Evolutionary conservation across 2,113 vertebrate species (phyloP).

Genomic region (Malurus alboscapulatus): DNA sequence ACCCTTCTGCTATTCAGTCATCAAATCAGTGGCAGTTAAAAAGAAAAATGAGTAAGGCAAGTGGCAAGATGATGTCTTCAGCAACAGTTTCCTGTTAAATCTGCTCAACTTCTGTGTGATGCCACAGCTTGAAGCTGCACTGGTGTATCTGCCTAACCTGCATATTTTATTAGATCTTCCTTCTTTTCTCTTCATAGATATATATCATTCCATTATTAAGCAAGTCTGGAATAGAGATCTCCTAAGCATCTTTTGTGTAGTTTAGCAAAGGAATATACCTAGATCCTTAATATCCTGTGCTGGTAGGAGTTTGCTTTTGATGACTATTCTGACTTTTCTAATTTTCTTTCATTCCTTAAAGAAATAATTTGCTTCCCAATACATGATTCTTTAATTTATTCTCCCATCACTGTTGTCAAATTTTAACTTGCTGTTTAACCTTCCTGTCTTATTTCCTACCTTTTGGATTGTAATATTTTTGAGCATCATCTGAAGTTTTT

Average conservation of each 20-base stretch:
- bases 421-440: background rate
- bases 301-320: background rate
- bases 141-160: background rate
- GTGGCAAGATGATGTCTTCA: background rate
- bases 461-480: background rate
- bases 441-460: background rate
- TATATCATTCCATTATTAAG: background rate
- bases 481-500: background rate
- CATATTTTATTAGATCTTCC: background rate
- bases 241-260: background rate
- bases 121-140: background rate
- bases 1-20: background rate
- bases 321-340: background rate
- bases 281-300: background rate
- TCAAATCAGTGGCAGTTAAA: background rate
- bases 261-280: background rate
- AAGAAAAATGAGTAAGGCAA: background rate
- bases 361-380: background rate
- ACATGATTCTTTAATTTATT: background rate
- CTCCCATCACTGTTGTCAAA: background rate
- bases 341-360: background rate
- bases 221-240: background rate
- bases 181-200: background rate
- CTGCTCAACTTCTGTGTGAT: background rate
- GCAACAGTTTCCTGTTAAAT: background rate